Percentiles rank a stretch among this genome's conserved stretches.
These are phyloP conservation scores for Laothoe populi DNA, from an alignment of 2,888 invertebrate species.

Conservation along the genomic window DNA sequence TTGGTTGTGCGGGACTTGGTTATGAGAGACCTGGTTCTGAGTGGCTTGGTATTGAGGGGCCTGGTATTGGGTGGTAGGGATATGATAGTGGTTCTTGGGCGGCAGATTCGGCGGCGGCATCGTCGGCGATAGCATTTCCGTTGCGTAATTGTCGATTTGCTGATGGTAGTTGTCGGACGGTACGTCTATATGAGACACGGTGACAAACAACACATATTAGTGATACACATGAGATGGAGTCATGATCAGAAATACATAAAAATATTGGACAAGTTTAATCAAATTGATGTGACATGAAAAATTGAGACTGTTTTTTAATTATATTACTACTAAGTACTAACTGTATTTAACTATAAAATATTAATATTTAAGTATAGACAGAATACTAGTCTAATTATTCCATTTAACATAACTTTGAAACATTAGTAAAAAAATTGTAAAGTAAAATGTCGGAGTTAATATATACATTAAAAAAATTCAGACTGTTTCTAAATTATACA, in stretches of 20 bases:
- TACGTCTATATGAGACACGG: constrained; percentile 56
- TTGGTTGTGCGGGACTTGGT: constrained; percentile 40
- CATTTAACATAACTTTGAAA: no score
- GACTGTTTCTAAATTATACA: neutral
- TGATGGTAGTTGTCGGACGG: constrained; percentile 78
- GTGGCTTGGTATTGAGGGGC: constrained; percentile 23
- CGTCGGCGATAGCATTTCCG: constrained; percentile 71
- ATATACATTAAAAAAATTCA: no score
- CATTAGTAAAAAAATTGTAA: no score
- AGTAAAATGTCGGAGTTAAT: no score
- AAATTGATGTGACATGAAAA: neutral
- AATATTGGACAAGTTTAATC: neutral
- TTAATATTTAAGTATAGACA: no score
- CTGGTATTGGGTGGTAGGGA: constrained; percentile 52
- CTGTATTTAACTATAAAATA: no score
- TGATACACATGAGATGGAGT: constrained; percentile 42
- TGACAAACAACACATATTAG: constrained; percentile 55
- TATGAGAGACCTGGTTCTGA: constrained; percentile 35
- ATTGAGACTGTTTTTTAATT: no score
- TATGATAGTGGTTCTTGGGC: constrained; percentile 73
- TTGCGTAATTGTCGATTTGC: constrained; percentile 78
- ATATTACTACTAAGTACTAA: no score
- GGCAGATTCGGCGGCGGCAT: constrained; percentile 65
- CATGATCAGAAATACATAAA: constrained; percentile 40
- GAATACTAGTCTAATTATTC: no score